Conservation (phyloP, 2,113 vertebrate genomes). For the Nematolebias whitei region DNA sequence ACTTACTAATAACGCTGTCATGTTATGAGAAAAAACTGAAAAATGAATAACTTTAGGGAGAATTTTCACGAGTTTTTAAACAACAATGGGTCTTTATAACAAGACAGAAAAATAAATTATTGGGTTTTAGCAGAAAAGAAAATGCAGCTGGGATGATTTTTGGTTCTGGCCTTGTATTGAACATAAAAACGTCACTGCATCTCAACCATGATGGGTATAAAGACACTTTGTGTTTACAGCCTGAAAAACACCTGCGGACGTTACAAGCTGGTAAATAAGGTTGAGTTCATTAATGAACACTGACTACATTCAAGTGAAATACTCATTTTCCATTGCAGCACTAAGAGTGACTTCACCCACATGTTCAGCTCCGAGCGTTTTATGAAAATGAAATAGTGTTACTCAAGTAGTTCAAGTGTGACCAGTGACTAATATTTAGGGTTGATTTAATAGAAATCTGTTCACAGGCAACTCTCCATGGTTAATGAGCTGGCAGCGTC, state of each 20-base stretch:
- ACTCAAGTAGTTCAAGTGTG: slow-evolving; percentile 33
- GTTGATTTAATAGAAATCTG: slow-evolving; percentile 59
- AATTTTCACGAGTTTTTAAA: too few species aligned
- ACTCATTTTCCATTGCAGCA: slow-evolving; percentile 59
- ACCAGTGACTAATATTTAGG: slow-evolving; percentile 46
- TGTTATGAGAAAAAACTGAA: too few species aligned
- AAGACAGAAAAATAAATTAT: too few species aligned
- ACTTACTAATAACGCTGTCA: too few species aligned
- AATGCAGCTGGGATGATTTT: too few species aligned
- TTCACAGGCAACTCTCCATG: slow-evolving; percentile 12
- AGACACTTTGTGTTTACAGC: slow-evolving; percentile 47
- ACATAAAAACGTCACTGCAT: too few species aligned
- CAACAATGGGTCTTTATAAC: too few species aligned
- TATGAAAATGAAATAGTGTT: slow-evolving; percentile 58
- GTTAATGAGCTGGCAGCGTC: slow-evolving; percentile 47
- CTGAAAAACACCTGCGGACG: slow-evolving; percentile 44
- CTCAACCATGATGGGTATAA: slow-evolving; percentile 38
- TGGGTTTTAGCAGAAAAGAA: too few species aligned
- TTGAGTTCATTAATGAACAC: slow-evolving; percentile 66
- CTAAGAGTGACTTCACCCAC: slow-evolving; percentile 55
- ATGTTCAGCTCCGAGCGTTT: slow-evolving; percentile 33
- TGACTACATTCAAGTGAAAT: slow-evolving; percentile 57
- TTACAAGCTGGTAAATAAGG: slow-evolving; percentile 56
- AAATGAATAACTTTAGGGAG: too few species aligned
- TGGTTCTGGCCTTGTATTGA: too few species aligned